Base-by-base conservation (phyloP, 2,888 invertebrate species). In the Penaeus monodon region DNA sequence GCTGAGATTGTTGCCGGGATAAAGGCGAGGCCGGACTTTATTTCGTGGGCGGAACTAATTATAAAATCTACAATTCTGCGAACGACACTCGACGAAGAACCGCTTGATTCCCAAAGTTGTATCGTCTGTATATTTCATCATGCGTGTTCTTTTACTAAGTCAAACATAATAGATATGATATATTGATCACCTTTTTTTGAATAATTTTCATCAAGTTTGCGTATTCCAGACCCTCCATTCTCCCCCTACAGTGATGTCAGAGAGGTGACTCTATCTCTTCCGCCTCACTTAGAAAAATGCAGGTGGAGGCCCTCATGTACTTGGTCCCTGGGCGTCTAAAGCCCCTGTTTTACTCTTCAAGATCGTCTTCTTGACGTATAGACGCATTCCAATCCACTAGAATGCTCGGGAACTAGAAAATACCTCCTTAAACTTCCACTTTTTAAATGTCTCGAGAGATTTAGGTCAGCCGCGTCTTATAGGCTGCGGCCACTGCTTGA, bases 371-470 rank as follows among this genome's bases (percentile, higher is more conserved):
- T 64, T 65, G 24, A 49, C 78, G 7, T 38, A 27, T n/a, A 44
- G 22, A n/a, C 33, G 14, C 70, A 64, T 73, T 38, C 38, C 73
- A 82, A 8, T 63, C 63, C 49, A 63, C 63, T 29, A 29, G 76
- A 76, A 73, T 63, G 24, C 10, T 64, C 64, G 57, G 38, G 38
- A 76, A 76, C 44, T 44, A 38, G 27, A 73, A 49, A 84, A 70
- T 44, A 27, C 78, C n/a, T 22, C 68, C 66, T 77, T 77, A 38
- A 81, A 82, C 82, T 82, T 82, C 66, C 68, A 82, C 86, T 86
- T 86, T 86, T 86, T 86, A 86, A 86, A 82, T 82, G 86, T 68
- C 86, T 86, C n/a, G 38, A 27, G 81, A 78, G 70, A 85, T 86
- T 81, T 86, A 78, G 86, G 86, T 82, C 86, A 86, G 49, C 70